Conservation (phyloP, 1,140 invertebrate genomes). For the Drosophila tristis region DNA sequence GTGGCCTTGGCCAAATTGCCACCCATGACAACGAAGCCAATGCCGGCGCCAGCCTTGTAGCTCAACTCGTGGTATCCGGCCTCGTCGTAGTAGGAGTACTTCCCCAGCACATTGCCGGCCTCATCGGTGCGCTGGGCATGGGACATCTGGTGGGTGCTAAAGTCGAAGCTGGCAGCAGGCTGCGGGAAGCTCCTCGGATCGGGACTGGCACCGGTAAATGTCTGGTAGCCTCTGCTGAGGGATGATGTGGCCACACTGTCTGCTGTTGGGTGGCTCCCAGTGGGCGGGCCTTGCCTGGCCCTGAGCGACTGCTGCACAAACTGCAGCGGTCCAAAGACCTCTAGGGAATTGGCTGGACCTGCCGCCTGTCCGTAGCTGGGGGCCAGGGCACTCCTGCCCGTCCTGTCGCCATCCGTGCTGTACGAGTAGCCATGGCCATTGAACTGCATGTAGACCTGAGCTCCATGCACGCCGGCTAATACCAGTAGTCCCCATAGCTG, state of each 20-base stretch:
- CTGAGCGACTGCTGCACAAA: conserved; percentile 57
- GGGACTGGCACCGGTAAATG: neutral
- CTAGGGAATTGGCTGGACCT: conserved; percentile 19
- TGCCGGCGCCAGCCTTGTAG: conserved; percentile 73
- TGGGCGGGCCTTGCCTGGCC: conserved; percentile 12
- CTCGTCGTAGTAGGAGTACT: conserved; percentile 89
- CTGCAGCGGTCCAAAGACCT: conserved; percentile 14
- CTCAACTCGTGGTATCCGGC: conserved; percentile 73
- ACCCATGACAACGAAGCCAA: conserved; percentile 75
- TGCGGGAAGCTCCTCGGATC: neutral
- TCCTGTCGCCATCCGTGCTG: conserved; percentile 50
- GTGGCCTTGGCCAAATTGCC: conserved; percentile 67
- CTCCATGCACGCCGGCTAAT: conserved; percentile 16
- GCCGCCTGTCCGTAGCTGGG: conserved; percentile 36
- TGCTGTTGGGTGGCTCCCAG: conserved; percentile 1
- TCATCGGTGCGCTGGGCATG: conserved; percentile 88
- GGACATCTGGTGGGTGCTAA: conserved; percentile 86
- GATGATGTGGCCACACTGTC: conserved; percentile 5
- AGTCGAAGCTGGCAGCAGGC: conserved; percentile 31
- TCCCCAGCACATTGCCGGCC: conserved; percentile 88
- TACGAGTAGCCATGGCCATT: conserved; percentile 64
- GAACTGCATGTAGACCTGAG: conserved; percentile 61
- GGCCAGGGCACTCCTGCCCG: conserved; percentile 16
- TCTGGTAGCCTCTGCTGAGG: conserved; percentile 8
- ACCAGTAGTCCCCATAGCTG: conserved; percentile 9